Percentiles rank a stretch among this genome's conserved stretches.
phyloP scores from a whole-genome alignment of 2,797 vertebrate species.

The Gambusia yucatana region DNA sequence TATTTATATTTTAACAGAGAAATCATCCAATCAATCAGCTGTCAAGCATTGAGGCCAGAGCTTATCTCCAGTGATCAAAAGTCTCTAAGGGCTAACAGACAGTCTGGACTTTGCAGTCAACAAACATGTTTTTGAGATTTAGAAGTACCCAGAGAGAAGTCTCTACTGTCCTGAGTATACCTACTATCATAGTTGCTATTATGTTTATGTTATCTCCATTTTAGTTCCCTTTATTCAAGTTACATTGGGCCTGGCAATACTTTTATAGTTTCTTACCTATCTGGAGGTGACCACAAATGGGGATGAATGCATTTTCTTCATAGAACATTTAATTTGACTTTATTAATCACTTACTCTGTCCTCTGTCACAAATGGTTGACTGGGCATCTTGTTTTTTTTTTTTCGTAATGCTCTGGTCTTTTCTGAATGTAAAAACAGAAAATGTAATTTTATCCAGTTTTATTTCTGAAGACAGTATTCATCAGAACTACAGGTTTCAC shows the following conservation, averaged over 20 bases:
- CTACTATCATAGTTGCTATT: not conserved
- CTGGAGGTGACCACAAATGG: too few species aligned
- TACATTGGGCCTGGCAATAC: not conserved
- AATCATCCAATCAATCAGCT: not conserved
- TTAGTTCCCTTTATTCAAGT: not conserved
- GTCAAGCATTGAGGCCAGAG: not conserved
- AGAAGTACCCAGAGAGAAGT: not conserved
- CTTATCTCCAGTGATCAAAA: not conserved
- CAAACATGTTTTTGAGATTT: not conserved
- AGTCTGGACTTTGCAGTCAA: not conserved
- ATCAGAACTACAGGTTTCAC: not conserved
- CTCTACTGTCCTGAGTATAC: not conserved
- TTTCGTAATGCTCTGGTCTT: not conserved
- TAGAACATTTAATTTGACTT: too few species aligned
- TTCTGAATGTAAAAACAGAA: not conserved
- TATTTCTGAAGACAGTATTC: not conserved
- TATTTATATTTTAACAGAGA: not conserved
- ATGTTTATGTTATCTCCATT: not conserved
- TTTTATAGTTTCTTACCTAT: not conserved
- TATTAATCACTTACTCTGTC: too few species aligned
- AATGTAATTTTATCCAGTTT: not conserved
- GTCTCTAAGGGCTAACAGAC: not conserved
- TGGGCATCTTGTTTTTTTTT: not conserved
- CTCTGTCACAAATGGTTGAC: not conserved
- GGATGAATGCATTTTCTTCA: too few species aligned